Conservation (phyloP, 1,140 invertebrate species). For the Scaptomyza hsui region DNA sequence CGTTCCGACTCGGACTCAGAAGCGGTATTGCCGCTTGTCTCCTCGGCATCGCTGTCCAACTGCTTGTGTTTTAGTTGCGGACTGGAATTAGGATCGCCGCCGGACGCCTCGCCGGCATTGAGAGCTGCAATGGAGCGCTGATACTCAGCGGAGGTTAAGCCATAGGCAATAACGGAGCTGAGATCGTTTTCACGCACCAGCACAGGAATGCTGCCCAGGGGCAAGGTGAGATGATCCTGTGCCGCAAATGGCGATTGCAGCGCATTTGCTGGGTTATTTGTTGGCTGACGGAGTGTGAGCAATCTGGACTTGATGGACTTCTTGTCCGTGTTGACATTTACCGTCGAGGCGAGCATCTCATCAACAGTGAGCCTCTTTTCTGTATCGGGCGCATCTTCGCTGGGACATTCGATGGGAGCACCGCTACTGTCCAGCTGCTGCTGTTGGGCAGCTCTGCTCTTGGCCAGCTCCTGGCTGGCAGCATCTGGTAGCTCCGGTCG, state of each 20-base stretch:
- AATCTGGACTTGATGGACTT: slow-evolving; percentile 89
- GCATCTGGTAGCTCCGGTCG: slow-evolving; percentile 50
- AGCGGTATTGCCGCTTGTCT: slow-evolving; percentile 12
- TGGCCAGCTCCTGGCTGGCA: slow-evolving; percentile 15
- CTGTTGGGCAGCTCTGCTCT: slow-evolving; percentile 5
- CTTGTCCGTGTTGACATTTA: slow-evolving; percentile 84
- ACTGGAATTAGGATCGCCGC: slow-evolving; percentile 48
- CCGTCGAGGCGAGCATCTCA: slow-evolving; percentile 63
- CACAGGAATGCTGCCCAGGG: slow-evolving; percentile 87
- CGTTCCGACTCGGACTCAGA: slow-evolving; percentile 42
- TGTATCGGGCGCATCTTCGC: slow-evolving; percentile 38
- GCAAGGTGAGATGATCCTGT: slow-evolving; percentile 88
- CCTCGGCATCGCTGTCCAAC: slow-evolving; percentile 59
- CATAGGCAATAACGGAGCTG: slow-evolving; percentile 95
- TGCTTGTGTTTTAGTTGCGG: slow-evolving; percentile 65
- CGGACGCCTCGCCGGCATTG: slow-evolving; percentile 17
- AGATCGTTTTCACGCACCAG: slow-evolving; percentile 93
- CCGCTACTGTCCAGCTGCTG: neutral
- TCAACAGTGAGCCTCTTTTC: slow-evolving; percentile 64
- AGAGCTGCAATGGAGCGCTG: slow-evolving; percentile 84
- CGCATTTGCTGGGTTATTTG: slow-evolving; percentile 84
- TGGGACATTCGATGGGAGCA: slow-evolving; percentile 22
- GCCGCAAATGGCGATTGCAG: slow-evolving; percentile 86
- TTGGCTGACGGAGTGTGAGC: slow-evolving; percentile 88
- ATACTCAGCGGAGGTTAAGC: slow-evolving; percentile 90